Evolutionary conservation across 2,888 invertebrate species (phyloP).

Genomic region (Smittia aterrima): DNA sequence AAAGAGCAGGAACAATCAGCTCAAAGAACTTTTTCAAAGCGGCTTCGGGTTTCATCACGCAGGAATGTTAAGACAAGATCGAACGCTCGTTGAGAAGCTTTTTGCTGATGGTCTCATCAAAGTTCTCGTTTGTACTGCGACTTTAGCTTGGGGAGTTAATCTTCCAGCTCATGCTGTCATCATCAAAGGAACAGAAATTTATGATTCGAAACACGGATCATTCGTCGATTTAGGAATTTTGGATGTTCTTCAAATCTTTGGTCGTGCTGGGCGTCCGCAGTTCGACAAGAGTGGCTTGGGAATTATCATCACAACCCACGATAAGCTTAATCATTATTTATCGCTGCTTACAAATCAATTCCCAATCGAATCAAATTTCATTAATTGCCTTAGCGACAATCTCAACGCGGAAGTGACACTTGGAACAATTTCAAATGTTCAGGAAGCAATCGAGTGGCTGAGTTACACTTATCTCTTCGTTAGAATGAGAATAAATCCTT

Average conservation of each 20-base stretch:
- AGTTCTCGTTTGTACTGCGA: conserved; percentile 93
- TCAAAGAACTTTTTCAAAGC: conserved; percentile 77
- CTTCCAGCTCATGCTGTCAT: conserved; percentile 52
- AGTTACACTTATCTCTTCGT: conserved; percentile 96
- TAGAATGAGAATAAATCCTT: conserved; percentile 89
- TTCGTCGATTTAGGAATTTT: conserved; percentile 95
- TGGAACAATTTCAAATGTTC: conserved; percentile 93
- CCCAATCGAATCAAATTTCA: conserved; percentile 97
- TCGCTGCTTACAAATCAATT: conserved; percentile 92
- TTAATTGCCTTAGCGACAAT: conserved; percentile 88
- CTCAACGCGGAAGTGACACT: conserved; percentile 96
- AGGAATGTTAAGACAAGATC: conserved; percentile 85
- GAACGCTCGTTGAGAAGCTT: conserved; percentile 83
- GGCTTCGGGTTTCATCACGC: conserved; percentile 98
- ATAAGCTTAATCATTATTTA: conserved; percentile 90
- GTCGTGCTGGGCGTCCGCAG: conserved; percentile 96
- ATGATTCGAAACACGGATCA: conserved; percentile 90
- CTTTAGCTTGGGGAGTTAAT: conserved; percentile 99
- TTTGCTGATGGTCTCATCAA: conserved; percentile 85
- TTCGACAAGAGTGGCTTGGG: conserved; percentile 94
- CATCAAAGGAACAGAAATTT: conserved; percentile 77
- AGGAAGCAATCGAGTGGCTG: conserved; percentile 96
- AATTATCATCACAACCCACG: conserved; percentile 90
- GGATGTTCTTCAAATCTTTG: conserved; percentile 98
- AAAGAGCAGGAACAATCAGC: conserved; percentile 74